Base-by-base conservation (phyloP, 2,888 invertebrate genomes). In the Cerastis rubricosa region DNA sequence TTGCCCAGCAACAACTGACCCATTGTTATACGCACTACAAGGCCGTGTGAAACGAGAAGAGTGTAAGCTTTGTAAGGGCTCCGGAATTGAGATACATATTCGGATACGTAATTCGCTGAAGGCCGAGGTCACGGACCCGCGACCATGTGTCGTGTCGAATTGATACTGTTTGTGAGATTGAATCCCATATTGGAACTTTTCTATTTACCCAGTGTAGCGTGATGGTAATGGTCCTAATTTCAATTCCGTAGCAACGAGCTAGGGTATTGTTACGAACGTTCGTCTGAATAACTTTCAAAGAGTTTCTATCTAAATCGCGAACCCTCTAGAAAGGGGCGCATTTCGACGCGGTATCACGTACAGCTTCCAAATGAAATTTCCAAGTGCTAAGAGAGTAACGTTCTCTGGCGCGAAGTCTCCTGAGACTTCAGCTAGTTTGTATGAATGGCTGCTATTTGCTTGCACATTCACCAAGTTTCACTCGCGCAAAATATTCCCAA, bases 331-430 rank as follows among this genome's bases (percentile, higher is more conserved):
- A 93, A 91, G 91, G 93, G 92, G 92, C 91, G 91, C 93, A 94
- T 95, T 96, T 93, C 93, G 90, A 88, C 89, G 87, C 92, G 91
- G 91, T 86, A 89, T 93, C 96, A 96, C 96, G 96, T 96, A 95
- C 94, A 84, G 89, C 89, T 92, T 85, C 92, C 92, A 94, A 96
- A 96, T 95, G 94, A 95, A 96, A 95, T 95, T 95, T 94, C 93
- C 92, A 92, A 94, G 93, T 91, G 92, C 91, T 92, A 91, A 92
- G 91, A 90, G 91, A 90, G 91, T 90, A 91, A 88, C 89, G 90
- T 89, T 89, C 89, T 85, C 85, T 87, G 84, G 89, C 80, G 85
- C 86, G 83, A 81, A 81, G 81, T 91, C 93, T 89, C 91, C 49
- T 73, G 92, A 91, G 92, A 89, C 81, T 83, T 91, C 89, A 83